Base-by-base conservation (phyloP, 2,797 vertebrate species). In the Micropoecilia bifurca region DNA sequence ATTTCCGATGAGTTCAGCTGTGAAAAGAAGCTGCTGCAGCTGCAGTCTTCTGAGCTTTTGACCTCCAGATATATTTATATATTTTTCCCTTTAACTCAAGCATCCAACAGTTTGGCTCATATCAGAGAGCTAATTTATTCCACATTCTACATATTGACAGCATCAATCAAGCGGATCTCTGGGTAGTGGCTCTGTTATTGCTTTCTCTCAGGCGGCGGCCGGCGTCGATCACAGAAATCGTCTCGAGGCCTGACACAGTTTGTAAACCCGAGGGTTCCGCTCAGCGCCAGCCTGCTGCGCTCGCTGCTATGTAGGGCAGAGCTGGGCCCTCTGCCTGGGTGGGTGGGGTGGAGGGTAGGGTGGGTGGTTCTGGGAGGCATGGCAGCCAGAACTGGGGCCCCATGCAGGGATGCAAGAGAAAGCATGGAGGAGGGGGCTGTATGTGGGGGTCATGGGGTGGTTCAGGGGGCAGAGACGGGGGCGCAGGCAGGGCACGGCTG, bases 171-270 rank as follows among this genome's bases (percentile, higher is more conserved):
- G 41, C 72, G 12, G 0, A 47, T 90, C 87, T 87, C 91, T 89
- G 78, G 87, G 86, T 86, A 80, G 85, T 80, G 2, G 75, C 73
- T 7, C 78, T 80, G 77, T 83, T 75, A 81, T 86, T 87, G 87
- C 85, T 75, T 76, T 82, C 87, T 87, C 88, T 83, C 86, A 33
- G 83, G 90, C 83, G 90, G 82, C 77, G 90, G 81, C 79, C 75
- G 86, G 84, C 87, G 92, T 92, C 88, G 91, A 94, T 95, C 92
- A 92, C 88, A 89, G 92, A 71, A 85, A 91, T 74, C 5, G 93
- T 94, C 95, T 91, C 57, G 95, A 95, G 95, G 93, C 92, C 92
- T 95, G 95, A 96, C 95, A 95, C 94, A 95, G 90, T 95, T 96
- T 90, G 91, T 84, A 93, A 90, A 93, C 94, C 94, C 91, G 72